A percentile compares a stretch with the other conserved stretches of the same genome.
phyloP scores from a whole-genome alignment of 2,888 invertebrate genomes.

The Stenotaenia linearis region DNA sequence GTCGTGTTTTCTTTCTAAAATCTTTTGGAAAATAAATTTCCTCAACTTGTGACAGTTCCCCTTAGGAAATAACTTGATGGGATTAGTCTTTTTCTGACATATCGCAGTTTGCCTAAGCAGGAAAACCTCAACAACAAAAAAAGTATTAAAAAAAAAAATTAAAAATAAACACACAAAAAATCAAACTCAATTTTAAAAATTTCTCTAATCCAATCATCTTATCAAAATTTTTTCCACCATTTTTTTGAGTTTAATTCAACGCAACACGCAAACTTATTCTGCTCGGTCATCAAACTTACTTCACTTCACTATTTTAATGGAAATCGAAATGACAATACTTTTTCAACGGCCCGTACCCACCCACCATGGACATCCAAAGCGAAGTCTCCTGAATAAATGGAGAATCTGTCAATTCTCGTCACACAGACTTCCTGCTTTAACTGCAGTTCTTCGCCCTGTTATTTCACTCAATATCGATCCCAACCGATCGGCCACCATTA shows the following conservation, averaged over 20 bases:
- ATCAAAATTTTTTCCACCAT: background rate
- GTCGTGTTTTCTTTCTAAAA: constrained; percentile 22
- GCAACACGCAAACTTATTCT: background rate
- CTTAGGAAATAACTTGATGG: constrained; percentile 19
- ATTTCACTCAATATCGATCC: constrained; percentile 14
- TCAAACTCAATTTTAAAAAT: background rate
- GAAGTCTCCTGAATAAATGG: background rate
- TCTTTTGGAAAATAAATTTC: constrained; percentile 17
- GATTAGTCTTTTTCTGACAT: constrained; percentile 3
- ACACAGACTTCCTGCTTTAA: constrained; percentile 13
- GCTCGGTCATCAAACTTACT: background rate
- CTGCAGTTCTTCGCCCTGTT: constrained; percentile 14
- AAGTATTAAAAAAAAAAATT: background rate
- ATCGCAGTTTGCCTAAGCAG: no score
- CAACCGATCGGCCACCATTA: background rate
- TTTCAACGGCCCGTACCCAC: background rate
- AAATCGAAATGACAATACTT: constrained; percentile 23
- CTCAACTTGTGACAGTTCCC: constrained; percentile 7
- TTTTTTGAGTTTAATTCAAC: background rate
- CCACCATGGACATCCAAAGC: background rate
- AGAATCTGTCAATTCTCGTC: constrained; percentile 20
- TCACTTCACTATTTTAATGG: background rate
- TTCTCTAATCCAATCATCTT: background rate
- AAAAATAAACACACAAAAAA: background rate
- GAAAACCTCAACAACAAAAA: background rate